These are phyloP conservation scores for Tympanoctomys barrerae DNA, from an alignment of 2,797 vertebrate species.

Conservation along the genomic window DNA sequence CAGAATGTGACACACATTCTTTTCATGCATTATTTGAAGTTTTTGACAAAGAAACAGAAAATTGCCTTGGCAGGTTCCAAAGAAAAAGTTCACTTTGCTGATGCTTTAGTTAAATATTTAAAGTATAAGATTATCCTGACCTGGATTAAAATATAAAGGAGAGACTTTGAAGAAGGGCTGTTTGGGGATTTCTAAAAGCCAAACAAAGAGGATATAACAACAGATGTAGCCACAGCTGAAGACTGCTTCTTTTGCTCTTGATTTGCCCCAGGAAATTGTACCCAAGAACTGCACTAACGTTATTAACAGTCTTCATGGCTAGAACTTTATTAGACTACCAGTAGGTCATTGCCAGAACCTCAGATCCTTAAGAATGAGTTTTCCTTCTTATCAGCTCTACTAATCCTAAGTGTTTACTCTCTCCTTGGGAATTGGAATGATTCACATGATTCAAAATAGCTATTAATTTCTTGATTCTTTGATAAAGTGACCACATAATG, in stretches of 20 bases:
- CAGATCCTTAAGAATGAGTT: neutral
- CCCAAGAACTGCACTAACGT: neutral
- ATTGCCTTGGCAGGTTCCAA: constrained; percentile 58
- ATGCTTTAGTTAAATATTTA: constrained; percentile 69
- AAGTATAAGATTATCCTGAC: constrained; percentile 18
- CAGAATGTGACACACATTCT: neutral
- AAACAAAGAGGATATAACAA: neutral
- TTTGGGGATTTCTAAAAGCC: neutral
- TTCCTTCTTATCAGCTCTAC: constrained; percentile 14
- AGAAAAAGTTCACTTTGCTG: constrained; percentile 29
- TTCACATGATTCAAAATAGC: neutral
- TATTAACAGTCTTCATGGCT: neutral
- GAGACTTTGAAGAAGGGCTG: neutral
- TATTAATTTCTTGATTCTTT: constrained; percentile 39
- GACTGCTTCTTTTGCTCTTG: neutral
- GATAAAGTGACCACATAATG: neutral
- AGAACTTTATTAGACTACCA: neutral
- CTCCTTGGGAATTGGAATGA: neutral
- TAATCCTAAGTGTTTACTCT: neutral
- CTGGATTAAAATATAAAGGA: constrained; percentile 43
- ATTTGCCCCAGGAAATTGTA: neutral
- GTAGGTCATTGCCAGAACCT: neutral
- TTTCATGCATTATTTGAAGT: constrained; percentile 21
- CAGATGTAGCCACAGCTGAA: neutral
- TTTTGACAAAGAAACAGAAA: constrained; percentile 54